phyloP scores from a whole-genome alignment of 23 tunicate species.

The Clavelina lepadiformis region DNA sequence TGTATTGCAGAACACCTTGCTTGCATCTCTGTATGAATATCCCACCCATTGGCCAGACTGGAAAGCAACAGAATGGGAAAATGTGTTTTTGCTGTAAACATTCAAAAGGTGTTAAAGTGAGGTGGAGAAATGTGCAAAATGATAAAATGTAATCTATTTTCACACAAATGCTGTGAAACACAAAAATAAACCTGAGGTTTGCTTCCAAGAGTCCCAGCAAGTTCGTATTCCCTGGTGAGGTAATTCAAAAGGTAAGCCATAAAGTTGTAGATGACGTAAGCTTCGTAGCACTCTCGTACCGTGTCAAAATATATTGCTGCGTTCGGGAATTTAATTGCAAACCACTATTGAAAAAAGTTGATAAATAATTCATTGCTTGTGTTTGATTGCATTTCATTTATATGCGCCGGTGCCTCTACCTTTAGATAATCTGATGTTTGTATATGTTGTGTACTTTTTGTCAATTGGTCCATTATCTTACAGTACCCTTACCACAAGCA shows the following conservation, averaged over 20 bases:
- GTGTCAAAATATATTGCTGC: constrained; percentile 86
- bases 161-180: not conserved
- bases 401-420: no score
- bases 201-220: constrained; percentile 74
- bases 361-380: no score
- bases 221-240: constrained; percentile 81
- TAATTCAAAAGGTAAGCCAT: constrained; percentile 84
- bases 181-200: constrained; percentile 56
- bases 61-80: constrained; percentile 87
- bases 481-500: not conserved
- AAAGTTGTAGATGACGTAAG: constrained; percentile 96
- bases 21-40: constrained; percentile 85
- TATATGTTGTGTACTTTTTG: no score
- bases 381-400: no score
- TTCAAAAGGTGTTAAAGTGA: no score
- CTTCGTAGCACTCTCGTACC: constrained; percentile 92
- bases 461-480: no score
- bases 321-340: constrained; percentile 53
- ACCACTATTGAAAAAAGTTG: no score
- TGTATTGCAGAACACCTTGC: constrained; percentile 92
- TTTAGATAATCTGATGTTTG: no score
- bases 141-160: not conserved
- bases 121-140: not conserved
- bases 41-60: constrained; percentile 91
- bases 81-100: constrained; percentile 50